Conservation (phyloP, 2,113 vertebrate species). For the Sander lucioperca region DNA sequence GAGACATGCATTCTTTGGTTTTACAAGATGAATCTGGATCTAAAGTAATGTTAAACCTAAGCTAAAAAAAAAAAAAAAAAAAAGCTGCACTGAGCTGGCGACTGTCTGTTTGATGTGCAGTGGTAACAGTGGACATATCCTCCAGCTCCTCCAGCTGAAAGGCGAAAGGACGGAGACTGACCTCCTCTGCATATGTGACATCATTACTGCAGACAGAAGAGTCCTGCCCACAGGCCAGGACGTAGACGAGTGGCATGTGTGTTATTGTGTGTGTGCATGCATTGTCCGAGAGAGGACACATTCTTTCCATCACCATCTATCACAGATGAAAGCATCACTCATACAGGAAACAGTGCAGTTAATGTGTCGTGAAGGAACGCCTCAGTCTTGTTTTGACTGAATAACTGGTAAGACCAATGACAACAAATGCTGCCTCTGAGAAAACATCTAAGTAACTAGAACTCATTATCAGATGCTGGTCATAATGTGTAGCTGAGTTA, state of each 20-base stretch:
- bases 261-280: not conserved
- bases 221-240: slow-evolving; percentile 24
- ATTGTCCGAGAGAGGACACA: not conserved
- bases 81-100: not conserved
- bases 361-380: not conserved
- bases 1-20: not conserved
- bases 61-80: slow-evolving; percentile 6
- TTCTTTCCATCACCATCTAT: slow-evolving; percentile 10
- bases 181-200: slow-evolving; percentile 37
- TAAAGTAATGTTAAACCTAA: not conserved
- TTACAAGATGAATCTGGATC: not conserved
- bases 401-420: not conserved
- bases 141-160: slow-evolving; percentile 32
- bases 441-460: not conserved
- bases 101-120: slow-evolving; percentile 18
- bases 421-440: not conserved
- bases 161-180: slow-evolving; percentile 30
- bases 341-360: not conserved
- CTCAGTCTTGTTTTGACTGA: not conserved
- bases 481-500: not conserved
- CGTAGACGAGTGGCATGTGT: not conserved
- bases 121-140: slow-evolving; percentile 22
- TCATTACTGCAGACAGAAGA: slow-evolving; percentile 47
- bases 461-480: not conserved
- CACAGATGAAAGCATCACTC: not conserved